phyloP scores from a whole-genome alignment of 1,140 invertebrate genomes.

The Halictus rubicundus region DNA sequence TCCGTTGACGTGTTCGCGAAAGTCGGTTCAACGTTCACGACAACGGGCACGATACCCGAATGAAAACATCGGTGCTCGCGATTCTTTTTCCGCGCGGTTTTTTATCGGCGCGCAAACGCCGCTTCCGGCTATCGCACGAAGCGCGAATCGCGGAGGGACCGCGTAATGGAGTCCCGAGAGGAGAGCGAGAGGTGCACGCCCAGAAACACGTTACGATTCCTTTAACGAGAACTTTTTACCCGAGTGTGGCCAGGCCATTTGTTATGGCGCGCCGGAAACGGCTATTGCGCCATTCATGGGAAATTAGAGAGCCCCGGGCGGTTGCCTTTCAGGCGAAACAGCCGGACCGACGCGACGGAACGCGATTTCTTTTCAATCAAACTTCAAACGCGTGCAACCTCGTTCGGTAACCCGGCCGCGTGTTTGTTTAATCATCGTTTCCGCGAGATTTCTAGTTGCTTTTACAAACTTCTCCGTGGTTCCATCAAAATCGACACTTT shows the following conservation, averaged over 20 bases:
- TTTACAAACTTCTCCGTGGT: background rate
- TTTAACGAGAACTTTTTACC: conserved; percentile 37
- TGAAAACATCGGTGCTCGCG: conserved; percentile 25
- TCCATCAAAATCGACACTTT: background rate
- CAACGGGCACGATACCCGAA: conserved; percentile 47
- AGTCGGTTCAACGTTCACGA: conserved; percentile 53
- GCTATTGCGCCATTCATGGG: background rate
- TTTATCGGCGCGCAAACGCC: conserved; percentile 18
- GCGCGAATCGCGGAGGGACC: background rate
- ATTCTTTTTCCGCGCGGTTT: conserved; percentile 26
- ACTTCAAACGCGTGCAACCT: background rate
- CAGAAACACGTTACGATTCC: conserved; percentile 34
- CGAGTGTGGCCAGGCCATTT: background rate
- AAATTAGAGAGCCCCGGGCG: background rate
- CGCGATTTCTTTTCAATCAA: background rate
- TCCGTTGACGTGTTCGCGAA: background rate
- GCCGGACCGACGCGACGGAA: background rate
- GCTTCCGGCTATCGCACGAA: background rate
- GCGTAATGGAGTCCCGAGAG: conserved; percentile 7
- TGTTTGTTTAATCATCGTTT: too few relatives aligned
- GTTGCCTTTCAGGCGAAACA: too few relatives aligned
- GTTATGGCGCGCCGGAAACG: conserved; percentile 7
- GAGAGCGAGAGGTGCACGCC: conserved; percentile 7
- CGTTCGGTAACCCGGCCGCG: background rate
- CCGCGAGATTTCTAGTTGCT: too few relatives aligned